Conservation (phyloP, 2,113 vertebrate genomes). For the Gavialis gangeticus region DNA sequence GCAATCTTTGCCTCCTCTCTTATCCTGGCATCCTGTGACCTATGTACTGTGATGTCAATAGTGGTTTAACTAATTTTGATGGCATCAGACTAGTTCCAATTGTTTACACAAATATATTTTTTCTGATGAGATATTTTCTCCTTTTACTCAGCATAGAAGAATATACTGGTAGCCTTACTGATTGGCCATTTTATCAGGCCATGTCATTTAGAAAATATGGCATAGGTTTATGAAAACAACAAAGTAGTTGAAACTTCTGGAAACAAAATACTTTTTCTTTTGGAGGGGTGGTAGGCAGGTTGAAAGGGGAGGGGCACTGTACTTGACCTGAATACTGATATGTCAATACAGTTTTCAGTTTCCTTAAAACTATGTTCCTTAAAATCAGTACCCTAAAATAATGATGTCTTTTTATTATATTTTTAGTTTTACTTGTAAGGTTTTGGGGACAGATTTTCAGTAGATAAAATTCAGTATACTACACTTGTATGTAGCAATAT, state of each 20-base stretch:
- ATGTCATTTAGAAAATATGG: rapidly evolving
- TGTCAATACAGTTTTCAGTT: too few relatives aligned
- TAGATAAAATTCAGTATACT: rapidly evolving
- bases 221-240: rapidly evolving
- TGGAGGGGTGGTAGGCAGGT: too few relatives aligned
- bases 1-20: too few relatives aligned
- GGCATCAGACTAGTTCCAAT: not conserved
- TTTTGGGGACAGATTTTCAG: not conserved
- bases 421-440: not conserved
- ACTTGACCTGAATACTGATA: too few relatives aligned
- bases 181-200: not conserved
- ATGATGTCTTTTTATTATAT: too few relatives aligned
- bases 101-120: not conserved
- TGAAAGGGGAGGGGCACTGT: too few relatives aligned
- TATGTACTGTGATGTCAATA: too few relatives aligned
- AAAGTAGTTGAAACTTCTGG: too few relatives aligned
- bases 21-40: too few relatives aligned
- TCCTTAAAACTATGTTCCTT: too few relatives aligned
- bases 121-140: not conserved
- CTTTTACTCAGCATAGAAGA: not conserved
- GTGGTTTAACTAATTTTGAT: not conserved
- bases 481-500: rapidly evolving
- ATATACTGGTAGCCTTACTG: not conserved
- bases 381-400: too few relatives aligned
- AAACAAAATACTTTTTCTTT: too few relatives aligned